phyloP scores from a whole-genome alignment of 2,888 invertebrate species.

The Flexamia atlantica region DNA sequence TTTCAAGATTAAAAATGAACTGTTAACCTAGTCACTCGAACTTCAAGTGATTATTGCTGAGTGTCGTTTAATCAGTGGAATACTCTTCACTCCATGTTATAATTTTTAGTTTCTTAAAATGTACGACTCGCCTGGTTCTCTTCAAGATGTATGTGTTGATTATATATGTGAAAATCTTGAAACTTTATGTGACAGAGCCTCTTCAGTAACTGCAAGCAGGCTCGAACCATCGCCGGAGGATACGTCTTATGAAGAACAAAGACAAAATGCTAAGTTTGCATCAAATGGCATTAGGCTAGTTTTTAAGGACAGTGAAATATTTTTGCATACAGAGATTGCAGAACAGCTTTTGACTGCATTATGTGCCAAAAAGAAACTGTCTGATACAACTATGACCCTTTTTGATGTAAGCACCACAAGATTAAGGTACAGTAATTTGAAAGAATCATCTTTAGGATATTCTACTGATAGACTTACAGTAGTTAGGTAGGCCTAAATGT shows the following conservation, averaged over 20 bases:
- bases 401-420: constrained; percentile 80
- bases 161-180: constrained; percentile 81
- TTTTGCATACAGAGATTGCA: constrained; percentile 79
- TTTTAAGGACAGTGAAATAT: constrained; percentile 78
- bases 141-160: constrained; percentile 81
- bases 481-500: too few species aligned
- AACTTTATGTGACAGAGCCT: constrained; percentile 75
- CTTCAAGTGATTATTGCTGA: neutral
- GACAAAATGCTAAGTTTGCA: constrained; percentile 44
- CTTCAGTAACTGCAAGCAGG: constrained; percentile 33
- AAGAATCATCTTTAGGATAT: too few species aligned
- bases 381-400: constrained; percentile 79
- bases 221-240: constrained; percentile 57
- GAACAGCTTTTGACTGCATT: constrained; percentile 78
- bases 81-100: neutral
- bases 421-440: constrained; percentile 74
- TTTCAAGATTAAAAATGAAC: neutral
- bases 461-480: too few species aligned
- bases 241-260: constrained; percentile 55
- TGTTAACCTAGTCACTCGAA: constrained; percentile 15
- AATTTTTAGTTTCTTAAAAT: constrained; percentile 72
- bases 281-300: constrained; percentile 65
- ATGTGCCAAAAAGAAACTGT: constrained; percentile 78
- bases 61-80: neutral
- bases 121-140: constrained; percentile 80